These are phyloP conservation scores for Lycaon pictus DNA, from an alignment of 2,113 vertebrate species.

Conservation along the genomic window DNA sequence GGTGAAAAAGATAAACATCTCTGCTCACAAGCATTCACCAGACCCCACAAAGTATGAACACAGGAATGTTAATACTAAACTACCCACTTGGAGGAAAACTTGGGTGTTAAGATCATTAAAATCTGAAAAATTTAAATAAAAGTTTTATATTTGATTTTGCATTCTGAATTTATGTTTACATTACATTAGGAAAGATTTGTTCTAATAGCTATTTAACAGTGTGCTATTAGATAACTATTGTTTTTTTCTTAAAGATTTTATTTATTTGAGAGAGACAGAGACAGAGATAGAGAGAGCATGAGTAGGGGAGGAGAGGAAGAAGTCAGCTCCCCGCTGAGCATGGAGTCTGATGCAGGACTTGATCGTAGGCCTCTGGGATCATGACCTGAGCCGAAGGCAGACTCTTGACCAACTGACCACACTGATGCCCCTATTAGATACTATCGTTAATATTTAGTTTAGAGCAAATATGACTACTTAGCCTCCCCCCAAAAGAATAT, in stretches of 20 bases:
- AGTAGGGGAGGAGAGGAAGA: too few species aligned
- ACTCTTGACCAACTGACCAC: too few species aligned
- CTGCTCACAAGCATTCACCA: not conserved
- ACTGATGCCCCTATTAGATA: not conserved
- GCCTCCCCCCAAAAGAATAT: not conserved
- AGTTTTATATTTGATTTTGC: not conserved
- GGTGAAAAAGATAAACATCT: not conserved
- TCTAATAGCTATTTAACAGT: not conserved
- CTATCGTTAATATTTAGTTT: not conserved
- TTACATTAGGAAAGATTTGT: not conserved
- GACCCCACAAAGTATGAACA: too few species aligned
- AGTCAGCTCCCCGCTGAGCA: too few species aligned
- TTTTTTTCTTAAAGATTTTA: too few species aligned
- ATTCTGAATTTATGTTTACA: conserved; percentile 21
- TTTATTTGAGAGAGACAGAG: too few species aligned
- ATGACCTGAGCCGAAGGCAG: too few species aligned
- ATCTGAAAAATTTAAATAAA: not conserved
- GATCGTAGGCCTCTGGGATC: too few species aligned
- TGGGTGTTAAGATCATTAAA: not conserved
- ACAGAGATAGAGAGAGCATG: too few species aligned
- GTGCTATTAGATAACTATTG: not conserved
- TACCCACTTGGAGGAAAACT: not conserved
- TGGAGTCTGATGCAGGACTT: too few species aligned
- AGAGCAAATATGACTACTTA: not conserved
- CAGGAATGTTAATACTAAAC: not conserved